These are phyloP conservation scores for Platycheirus rosarum DNA, from an alignment of 2,888 invertebrate genomes.

Conservation along the genomic window DNA sequence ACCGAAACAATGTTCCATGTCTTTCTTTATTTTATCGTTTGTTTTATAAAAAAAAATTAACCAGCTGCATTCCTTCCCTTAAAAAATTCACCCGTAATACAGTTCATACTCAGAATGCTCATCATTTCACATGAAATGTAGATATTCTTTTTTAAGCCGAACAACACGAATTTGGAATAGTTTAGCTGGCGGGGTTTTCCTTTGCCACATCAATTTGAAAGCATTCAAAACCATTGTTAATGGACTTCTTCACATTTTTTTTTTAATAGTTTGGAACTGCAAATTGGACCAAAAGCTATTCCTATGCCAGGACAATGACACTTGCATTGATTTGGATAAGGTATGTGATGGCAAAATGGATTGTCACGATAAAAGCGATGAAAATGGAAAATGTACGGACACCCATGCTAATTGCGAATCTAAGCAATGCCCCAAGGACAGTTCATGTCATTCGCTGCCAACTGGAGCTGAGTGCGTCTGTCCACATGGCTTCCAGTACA, in stretches of 20 bases:
- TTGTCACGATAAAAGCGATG: conserved; percentile 87
- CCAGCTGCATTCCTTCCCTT: too few relatives aligned
- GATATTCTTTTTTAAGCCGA: too few relatives aligned
- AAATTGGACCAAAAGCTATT: conserved; percentile 83
- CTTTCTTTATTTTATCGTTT: too few relatives aligned
- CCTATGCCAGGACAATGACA: conserved; percentile 83
- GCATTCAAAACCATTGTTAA: too few relatives aligned
- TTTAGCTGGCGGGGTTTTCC: too few relatives aligned
- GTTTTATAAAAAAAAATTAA: too few relatives aligned
- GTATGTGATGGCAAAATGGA: conserved; percentile 85
- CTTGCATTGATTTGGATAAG: conserved; percentile 83
- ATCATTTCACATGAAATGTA: too few relatives aligned
- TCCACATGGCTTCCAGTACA: conserved; percentile 80
- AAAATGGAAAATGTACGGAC: conserved; percentile 82
- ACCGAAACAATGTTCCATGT: too few relatives aligned
- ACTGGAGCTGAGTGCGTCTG: conserved; percentile 85
- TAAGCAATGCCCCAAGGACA: conserved; percentile 79
- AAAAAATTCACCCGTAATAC: too few relatives aligned
- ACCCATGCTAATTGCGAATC: conserved; percentile 76
- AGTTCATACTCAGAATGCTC: too few relatives aligned
- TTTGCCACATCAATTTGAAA: too few relatives aligned
- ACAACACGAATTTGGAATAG: too few relatives aligned
- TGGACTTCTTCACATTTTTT: background rate
- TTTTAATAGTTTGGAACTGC: conserved; percentile 82
- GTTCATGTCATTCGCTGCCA: conserved; percentile 82